Percentiles rank a stretch among this genome's conserved stretches.
Conservation (phyloP, 2,888 invertebrate genomes). For the Junonia oenone region DNA sequence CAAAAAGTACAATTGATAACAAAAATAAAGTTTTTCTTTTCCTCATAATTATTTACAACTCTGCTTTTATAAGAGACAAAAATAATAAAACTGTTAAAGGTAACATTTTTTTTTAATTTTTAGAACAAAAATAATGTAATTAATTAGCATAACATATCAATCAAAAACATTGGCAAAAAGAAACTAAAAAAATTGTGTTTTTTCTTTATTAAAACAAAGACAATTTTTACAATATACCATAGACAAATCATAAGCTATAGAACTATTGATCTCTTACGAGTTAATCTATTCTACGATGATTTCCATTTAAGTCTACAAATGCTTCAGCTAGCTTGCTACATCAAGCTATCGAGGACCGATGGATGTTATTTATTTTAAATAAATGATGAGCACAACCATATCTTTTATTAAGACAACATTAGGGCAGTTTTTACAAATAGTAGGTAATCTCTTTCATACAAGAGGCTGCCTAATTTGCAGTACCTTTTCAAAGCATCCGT, state of each 20-base stretch:
- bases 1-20: slow-evolving; percentile 59
- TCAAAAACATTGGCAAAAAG: background rate
- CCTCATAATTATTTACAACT: slow-evolving; percentile 65
- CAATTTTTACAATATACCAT: slow-evolving; percentile 26
- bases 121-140: background rate
- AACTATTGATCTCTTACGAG: slow-evolving; percentile 30
- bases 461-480: background rate
- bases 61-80: slow-evolving; percentile 18
- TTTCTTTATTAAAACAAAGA: slow-evolving; percentile 20
- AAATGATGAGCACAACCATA: background rate
- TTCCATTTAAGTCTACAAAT: slow-evolving; percentile 68
- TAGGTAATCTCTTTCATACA: background rate
- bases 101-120: background rate
- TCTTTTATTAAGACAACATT: background rate
- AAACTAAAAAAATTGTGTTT: slow-evolving; percentile 6
- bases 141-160: background rate
- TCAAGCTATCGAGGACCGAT: slow-evolving; percentile 57
- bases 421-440: background rate
- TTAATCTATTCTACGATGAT: slow-evolving; percentile 60
- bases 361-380: slow-evolving; percentile 9
- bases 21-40: slow-evolving; percentile 59
- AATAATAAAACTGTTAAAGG: slow-evolving; percentile 1
- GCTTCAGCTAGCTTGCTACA: slow-evolving; percentile 74
- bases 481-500: background rate
- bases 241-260: slow-evolving; percentile 43